These are phyloP conservation scores for Eulithis prunata DNA, from an alignment of 2,888 invertebrate species.

Conservation along the genomic window DNA sequence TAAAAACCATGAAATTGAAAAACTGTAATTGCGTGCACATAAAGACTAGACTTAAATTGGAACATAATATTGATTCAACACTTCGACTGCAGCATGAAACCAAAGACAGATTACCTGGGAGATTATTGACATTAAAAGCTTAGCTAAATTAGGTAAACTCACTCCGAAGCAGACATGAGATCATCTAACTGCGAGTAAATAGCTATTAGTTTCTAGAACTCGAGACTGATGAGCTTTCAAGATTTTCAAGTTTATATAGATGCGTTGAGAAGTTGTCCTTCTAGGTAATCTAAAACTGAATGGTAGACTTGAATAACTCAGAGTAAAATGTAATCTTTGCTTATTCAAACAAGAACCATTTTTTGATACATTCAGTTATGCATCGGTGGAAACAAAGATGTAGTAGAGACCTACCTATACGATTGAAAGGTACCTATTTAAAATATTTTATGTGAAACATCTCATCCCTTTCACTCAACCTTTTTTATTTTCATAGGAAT, in stretches of 20 bases:
- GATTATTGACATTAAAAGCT: constrained; percentile 38
- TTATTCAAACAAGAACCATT: too few species aligned
- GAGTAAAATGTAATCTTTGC: too few species aligned
- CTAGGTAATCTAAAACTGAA: too few species aligned
- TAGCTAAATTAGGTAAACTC: constrained; percentile 32
- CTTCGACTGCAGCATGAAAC: constrained; percentile 22
- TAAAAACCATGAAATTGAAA: too few species aligned
- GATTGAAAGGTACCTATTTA: not conserved
- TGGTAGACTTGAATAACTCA: too few species aligned
- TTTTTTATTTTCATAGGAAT: not conserved
- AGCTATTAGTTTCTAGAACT: constrained; percentile 28
- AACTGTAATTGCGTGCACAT: too few species aligned
- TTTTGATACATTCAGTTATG: too few species aligned
- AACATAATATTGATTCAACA: constrained; percentile 1
- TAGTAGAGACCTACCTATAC: too few species aligned
- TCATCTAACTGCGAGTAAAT: constrained; percentile 35
- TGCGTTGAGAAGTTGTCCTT: not conserved
- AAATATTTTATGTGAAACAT: not conserved
- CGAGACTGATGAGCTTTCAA: constrained; percentile 22
- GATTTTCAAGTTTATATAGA: constrained; percentile 11
- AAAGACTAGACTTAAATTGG: too few species aligned
- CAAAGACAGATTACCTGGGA: constrained; percentile 33
- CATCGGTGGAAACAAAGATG: too few species aligned
- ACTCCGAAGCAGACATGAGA: constrained; percentile 30
- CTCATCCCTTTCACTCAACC: not conserved